A percentile compares a stretch with the other conserved stretches of the same genome.
These are phyloP conservation scores for Hirudo medicinalis DNA, from an alignment of 1,140 invertebrate species.

Conservation along the genomic window DNA sequence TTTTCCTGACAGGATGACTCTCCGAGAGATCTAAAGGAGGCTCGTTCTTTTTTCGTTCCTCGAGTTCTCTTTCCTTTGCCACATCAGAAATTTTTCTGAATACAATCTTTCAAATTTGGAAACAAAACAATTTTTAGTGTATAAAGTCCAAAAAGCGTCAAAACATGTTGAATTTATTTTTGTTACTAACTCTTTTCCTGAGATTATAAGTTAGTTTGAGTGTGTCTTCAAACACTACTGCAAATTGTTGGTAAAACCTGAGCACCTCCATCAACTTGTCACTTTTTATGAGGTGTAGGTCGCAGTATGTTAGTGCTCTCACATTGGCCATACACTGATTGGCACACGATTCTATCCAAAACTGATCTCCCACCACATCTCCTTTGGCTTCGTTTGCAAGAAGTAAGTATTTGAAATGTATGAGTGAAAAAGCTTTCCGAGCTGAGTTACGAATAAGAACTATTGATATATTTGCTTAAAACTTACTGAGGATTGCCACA, in stretches of 20 bases:
- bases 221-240: constrained; percentile 95
- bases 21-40: constrained; percentile 70
- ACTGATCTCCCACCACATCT: constrained; percentile 96
- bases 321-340: constrained; percentile 98
- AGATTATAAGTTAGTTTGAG: constrained; percentile 95
- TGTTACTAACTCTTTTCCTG: constrained; percentile 64
- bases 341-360: constrained; percentile 84
- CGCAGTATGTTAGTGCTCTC: constrained; percentile 93
- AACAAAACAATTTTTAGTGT: not conserved
- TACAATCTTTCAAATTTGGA: constrained; percentile 8
- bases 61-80: constrained; percentile 87
- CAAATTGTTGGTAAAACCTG: constrained; percentile 98
- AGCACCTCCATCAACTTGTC: constrained; percentile 81
- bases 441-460: too few relatives aligned
- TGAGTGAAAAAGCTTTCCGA: too few relatives aligned
- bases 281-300: constrained; percentile 94
- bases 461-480: too few relatives aligned
- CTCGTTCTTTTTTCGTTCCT: constrained; percentile 88
- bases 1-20: constrained; percentile 83
- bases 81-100: constrained; percentile 97
- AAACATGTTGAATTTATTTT: constrained; percentile 2
- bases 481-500: constrained; percentile 86
- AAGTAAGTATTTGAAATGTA: not conserved
- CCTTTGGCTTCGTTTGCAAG: constrained; percentile 65
- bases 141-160: not conserved